Conservation (phyloP, 2,888 invertebrate genomes). For the Nomada ferruginata region DNA sequence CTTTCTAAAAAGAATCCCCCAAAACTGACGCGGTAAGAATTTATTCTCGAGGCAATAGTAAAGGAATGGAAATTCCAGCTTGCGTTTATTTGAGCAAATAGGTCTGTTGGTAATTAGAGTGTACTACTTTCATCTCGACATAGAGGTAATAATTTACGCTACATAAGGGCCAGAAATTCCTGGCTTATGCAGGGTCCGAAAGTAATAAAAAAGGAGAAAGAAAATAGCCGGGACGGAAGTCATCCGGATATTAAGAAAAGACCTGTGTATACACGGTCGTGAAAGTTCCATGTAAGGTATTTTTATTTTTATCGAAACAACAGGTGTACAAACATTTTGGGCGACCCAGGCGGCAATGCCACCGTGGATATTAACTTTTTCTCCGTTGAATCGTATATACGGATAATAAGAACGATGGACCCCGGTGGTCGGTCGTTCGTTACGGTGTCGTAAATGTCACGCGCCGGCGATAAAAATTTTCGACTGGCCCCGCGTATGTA, state of each 20-base stretch:
- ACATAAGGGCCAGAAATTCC: no score
- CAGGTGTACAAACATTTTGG: slow-evolving; percentile 10
- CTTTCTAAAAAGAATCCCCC: neutral
- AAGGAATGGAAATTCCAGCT: no score
- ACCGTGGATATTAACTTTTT: slow-evolving; percentile 6
- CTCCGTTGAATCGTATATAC: neutral
- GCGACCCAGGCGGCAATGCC: neutral
- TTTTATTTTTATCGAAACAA: neutral
- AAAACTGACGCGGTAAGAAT: neutral
- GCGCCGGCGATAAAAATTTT: slow-evolving; percentile 43
- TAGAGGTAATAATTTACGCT: no score
- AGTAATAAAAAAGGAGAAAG: no score
- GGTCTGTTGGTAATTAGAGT: no score
- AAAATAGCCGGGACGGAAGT: neutral
- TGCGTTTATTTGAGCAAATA: no score
- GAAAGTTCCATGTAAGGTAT: neutral
- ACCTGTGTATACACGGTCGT: neutral
- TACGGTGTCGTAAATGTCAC: slow-evolving; percentile 53
- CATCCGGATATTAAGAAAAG: neutral
- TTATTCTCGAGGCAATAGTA: neutral
- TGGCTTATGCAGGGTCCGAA: no score
- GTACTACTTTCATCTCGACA: no score
- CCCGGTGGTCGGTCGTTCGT: slow-evolving; percentile 39
- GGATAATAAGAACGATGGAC: slow-evolving; percentile 44
- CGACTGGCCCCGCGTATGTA: slow-evolving; percentile 8